Evolutionary conservation across 2,113 vertebrate genomes (phyloP), one percentile per base, ranked within the genome.

Genomic region (Plestiodon gilberti): DNA sequence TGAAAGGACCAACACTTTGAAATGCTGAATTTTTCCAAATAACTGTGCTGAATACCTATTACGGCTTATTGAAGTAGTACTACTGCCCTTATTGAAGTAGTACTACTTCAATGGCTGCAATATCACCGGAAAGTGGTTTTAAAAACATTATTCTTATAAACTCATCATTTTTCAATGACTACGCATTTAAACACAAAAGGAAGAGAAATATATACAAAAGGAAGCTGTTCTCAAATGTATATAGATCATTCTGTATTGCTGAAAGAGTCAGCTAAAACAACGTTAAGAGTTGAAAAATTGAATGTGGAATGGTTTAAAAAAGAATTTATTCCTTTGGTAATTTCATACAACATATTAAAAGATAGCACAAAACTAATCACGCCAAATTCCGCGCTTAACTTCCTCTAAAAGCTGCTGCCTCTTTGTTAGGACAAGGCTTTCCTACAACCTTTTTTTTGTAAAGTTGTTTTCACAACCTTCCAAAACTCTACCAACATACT

Each of bases 161-260:
- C 61, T 81, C 79, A 81, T 13, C 62, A 69, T 87, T 90, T 78
- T 30, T 81, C 78, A 91, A 75, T 82, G 86, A 85, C 90, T 89
- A 89, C 73, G 90, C 89, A 89, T 84, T 92, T 90, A 94, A 93
- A 83, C 78, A 84, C 52, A 89, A 92, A 69, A 52, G 71, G 84
- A 88, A 89, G 18, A 11, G 82, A 93, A 94, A 88, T 69, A 91
- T 90, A 88, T 89, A 93, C 22, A 83, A 86, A 23, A 85, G 67
- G 13, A 74, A 62, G 43, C 40, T 84, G 88, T 86, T 93, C 57
- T 91, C 85, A 67, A 71, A 84, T 82, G 62, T 91, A 82, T 93
- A 95, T 90, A 93, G 48, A 89, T 91, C 76, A 91, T 89, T 95
- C 90, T 94, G 81, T 93, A 96, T 87, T n/a, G 90, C 23, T 92